Evolutionary conservation across 92 coral and sea anemone species (phyloP).

Genomic region (Meandrina meandrites): DNA sequence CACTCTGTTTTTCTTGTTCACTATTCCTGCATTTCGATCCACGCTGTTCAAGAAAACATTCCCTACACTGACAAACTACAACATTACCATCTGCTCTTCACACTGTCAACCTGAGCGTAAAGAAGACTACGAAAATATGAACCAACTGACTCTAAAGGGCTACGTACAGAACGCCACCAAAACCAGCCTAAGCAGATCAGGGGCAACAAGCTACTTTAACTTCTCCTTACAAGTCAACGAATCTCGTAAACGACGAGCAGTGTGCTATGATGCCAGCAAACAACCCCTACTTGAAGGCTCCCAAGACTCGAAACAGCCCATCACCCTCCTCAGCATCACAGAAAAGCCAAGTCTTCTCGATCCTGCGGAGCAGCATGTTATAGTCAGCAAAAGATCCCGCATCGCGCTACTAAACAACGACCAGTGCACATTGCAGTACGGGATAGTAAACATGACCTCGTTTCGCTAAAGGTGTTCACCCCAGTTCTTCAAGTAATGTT

Average conservation of each 20-base stretch:
- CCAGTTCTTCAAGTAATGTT: conserved; percentile 29
- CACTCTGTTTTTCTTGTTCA: too few species aligned
- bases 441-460: conserved; percentile 15
- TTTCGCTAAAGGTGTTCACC: conserved; percentile 45
- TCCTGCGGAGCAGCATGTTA: conserved; percentile 13
- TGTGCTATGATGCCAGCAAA: conserved; percentile 40
- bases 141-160: too few species aligned
- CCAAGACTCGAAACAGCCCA: conserved; percentile 39
- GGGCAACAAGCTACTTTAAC: too few species aligned
- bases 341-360: conserved; percentile 29
- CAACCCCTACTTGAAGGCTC: neutral
- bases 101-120: too few species aligned
- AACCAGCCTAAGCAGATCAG: too few species aligned
- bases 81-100: too few species aligned
- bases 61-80: too few species aligned
- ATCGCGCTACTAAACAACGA: conserved; percentile 30
- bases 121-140: too few species aligned
- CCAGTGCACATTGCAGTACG: conserved; percentile 20
- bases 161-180: too few species aligned
- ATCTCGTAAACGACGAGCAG: conserved; percentile 23
- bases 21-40: too few species aligned
- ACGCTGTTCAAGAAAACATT: too few species aligned
- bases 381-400: conserved; percentile 36
- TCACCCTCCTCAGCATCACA: conserved; percentile 27
- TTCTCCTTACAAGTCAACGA: conserved; percentile 34